These are phyloP conservation scores for Deladenus siricidicola DNA, from an alignment of 2,888 invertebrate genomes.

Conservation along the genomic window DNA sequence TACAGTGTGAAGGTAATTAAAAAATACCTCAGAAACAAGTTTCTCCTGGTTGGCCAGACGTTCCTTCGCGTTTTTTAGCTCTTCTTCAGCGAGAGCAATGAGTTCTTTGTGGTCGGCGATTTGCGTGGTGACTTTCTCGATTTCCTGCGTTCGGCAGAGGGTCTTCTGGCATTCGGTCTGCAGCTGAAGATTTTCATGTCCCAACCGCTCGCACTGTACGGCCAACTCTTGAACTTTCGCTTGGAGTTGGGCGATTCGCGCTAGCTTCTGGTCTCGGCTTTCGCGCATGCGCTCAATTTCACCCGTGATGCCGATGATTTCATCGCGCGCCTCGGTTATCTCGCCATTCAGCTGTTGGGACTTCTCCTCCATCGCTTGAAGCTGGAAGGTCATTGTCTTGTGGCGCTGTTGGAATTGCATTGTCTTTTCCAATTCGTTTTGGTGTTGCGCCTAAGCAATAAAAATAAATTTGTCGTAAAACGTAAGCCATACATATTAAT, in stretches of 20 bases:
- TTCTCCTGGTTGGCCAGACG: conserved; percentile 30
- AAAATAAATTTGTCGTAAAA: too few species aligned
- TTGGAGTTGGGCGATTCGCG: conserved; percentile 62
- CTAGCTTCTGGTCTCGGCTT: conserved; percentile 81
- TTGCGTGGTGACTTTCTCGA: conserved; percentile 37
- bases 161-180: conserved; percentile 40
- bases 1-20: neutral
- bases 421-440: conserved; percentile 63
- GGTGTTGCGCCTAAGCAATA: conserved; percentile 42
- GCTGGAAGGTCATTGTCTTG: conserved; percentile 72
- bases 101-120: conserved; percentile 27
- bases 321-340: conserved; percentile 58
- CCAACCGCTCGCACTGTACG: conserved; percentile 51
- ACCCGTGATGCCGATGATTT: conserved; percentile 36
- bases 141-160: conserved; percentile 27
- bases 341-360: conserved; percentile 72
- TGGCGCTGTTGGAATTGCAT: conserved; percentile 76
- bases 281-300: conserved; percentile 90
- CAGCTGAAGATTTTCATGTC: conserved; percentile 47
- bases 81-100: conserved; percentile 27
- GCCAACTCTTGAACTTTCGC: conserved; percentile 66
- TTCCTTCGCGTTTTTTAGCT: conserved; percentile 26
- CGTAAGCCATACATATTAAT: too few species aligned
- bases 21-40: conserved; percentile 22
- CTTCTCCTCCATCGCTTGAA: conserved; percentile 65